phyloP scores from a whole-genome alignment of 2,113 vertebrate species.

The Chaenocephalus aceratus region DNA sequence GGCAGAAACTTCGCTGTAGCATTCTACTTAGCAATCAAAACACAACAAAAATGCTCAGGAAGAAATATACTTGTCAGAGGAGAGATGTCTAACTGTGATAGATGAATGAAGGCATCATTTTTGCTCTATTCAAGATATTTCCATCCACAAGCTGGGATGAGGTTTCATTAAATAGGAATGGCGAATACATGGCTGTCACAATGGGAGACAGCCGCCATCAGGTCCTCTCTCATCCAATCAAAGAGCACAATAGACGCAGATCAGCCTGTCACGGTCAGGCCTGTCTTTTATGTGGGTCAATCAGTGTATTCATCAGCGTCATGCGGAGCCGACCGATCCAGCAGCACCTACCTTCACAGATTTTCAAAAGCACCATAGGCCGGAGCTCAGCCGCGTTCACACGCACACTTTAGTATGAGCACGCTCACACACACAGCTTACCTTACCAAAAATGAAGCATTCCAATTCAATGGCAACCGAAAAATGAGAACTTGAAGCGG shows the following conservation, averaged over 20 bases:
- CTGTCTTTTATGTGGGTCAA: constrained; percentile 70
- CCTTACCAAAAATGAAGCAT: constrained; percentile 62
- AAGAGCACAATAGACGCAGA: constrained; percentile 67
- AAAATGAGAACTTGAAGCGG: constrained; percentile 32
- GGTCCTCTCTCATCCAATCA: constrained; percentile 74
- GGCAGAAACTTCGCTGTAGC: constrained; percentile 30
- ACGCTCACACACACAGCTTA: constrained; percentile 56
- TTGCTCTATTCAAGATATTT: constrained; percentile 58
- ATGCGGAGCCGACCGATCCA: constrained; percentile 64
- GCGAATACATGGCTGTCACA: constrained; percentile 46
- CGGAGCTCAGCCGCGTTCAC: constrained; percentile 37
- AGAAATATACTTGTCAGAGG: constrained; percentile 44
- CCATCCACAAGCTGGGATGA: constrained; percentile 37
- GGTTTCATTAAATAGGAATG: constrained; percentile 55
- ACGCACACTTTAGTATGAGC: constrained; percentile 6
- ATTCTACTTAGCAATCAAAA: constrained; percentile 51
- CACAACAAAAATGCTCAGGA: constrained; percentile 8
- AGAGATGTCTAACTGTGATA: constrained; percentile 33
- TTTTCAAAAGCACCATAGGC: constrained; percentile 52
- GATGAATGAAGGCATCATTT: constrained; percentile 42
- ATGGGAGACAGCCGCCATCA: constrained; percentile 57
- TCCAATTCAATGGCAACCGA: constrained; percentile 41
- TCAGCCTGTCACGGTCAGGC: constrained; percentile 56
- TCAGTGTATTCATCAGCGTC: constrained; percentile 80
- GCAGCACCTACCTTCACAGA: constrained; percentile 74